Evolutionary conservation across 2,113 vertebrate species (phyloP).

Genomic region (Patagioenas fasciata): DNA sequence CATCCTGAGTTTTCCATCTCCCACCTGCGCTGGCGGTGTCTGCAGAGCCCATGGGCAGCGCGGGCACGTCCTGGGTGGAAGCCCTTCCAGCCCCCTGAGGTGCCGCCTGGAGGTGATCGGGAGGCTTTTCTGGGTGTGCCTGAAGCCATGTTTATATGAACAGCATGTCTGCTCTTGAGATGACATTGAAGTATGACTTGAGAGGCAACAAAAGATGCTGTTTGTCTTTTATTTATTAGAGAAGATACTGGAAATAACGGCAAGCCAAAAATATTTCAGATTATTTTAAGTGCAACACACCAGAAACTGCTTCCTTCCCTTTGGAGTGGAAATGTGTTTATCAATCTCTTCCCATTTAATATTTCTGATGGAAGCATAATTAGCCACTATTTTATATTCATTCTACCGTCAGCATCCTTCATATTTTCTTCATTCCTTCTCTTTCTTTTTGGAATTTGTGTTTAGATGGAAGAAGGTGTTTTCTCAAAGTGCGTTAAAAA

Average conservation of each 20-base stretch:
- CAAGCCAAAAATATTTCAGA: not conserved
- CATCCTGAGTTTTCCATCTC: not conserved
- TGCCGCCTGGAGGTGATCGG: not conserved
- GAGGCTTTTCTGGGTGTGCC: not conserved
- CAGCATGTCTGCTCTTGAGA: not conserved
- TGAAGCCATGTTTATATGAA: not conserved
- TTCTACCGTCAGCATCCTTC: not conserved
- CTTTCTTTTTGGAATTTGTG: not conserved
- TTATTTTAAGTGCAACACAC: not conserved
- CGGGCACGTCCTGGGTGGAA: not conserved
- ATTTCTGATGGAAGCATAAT: not conserved
- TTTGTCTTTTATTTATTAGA: not conserved
- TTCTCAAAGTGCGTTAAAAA: not conserved
- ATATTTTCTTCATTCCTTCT: not conserved
- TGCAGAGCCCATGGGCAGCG: not conserved
- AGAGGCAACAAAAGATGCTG: not conserved
- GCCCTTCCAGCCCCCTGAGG: not conserved
- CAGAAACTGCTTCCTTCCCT: not conserved
- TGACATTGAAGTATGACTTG: not conserved
- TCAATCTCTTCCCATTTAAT: not conserved
- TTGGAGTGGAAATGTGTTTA: not conserved
- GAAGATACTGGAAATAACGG: not conserved
- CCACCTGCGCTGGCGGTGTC: not conserved
- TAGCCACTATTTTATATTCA: not conserved
- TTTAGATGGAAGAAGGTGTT: not conserved